Evolutionary conservation across 2,888 invertebrate genomes (phyloP).

Genomic region (Eristalinus aeneus): DNA sequence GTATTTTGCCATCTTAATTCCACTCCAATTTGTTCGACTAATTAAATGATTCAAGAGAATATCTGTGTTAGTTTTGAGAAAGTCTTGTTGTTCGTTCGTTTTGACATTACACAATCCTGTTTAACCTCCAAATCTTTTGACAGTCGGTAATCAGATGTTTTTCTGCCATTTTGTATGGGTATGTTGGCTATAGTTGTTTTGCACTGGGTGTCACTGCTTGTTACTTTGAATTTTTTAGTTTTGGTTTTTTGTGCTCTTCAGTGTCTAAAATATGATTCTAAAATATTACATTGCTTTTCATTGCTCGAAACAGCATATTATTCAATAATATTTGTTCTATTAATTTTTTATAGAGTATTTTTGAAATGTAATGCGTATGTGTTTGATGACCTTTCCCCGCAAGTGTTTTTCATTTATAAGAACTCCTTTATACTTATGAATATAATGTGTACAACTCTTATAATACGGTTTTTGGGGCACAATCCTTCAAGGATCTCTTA

Average conservation of each 20-base stretch:
- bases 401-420: too few relatives aligned
- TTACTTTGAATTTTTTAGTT: background rate
- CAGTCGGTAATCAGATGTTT: slow-evolving; percentile 29
- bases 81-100: slow-evolving; percentile 19
- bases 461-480: too few relatives aligned
- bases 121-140: slow-evolving; percentile 74
- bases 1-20: slow-evolving; percentile 90
- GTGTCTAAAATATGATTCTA: too few relatives aligned
- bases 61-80: background rate
- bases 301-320: too few relatives aligned
- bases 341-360: too few relatives aligned
- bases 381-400: too few relatives aligned
- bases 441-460: too few relatives aligned
- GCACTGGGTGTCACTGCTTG: background rate
- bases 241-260: background rate
- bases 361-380: too few relatives aligned
- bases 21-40: slow-evolving; percentile 28
- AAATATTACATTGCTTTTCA: too few relatives aligned
- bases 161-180: background rate
- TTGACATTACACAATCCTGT: slow-evolving; percentile 77
- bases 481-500: too few relatives aligned
- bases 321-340: too few relatives aligned
- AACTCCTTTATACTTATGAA: too few relatives aligned
- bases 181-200: background rate
- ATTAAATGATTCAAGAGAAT: background rate